Conservation (phyloP, 2,888 invertebrate genomes). For the Diplazon laetatorius region DNA sequence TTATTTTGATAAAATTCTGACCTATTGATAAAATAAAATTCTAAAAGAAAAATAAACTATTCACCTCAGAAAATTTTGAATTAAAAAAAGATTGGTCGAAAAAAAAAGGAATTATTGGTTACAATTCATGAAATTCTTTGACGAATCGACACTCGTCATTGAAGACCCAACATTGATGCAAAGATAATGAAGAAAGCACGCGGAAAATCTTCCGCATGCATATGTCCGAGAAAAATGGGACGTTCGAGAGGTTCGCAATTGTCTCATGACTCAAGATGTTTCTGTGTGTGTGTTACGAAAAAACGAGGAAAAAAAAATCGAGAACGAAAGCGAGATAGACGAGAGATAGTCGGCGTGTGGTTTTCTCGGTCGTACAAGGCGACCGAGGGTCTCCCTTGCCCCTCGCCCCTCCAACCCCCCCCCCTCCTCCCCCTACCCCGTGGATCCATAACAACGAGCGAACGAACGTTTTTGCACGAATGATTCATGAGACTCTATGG, state of each 20-base stretch:
- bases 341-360: conserved; percentile 45
- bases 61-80: too few relatives aligned
- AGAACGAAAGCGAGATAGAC: conserved; percentile 42
- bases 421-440: too few relatives aligned
- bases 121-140: too few relatives aligned
- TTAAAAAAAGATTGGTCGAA: too few relatives aligned
- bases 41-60: too few relatives aligned
- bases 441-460: conserved; percentile 46
- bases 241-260: conserved; percentile 17
- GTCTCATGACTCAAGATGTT: background rate
- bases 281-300: conserved; percentile 15
- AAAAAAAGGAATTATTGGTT: too few relatives aligned
- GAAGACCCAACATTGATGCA: too few relatives aligned
- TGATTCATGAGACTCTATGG: conserved; percentile 55
- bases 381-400: conserved; percentile 10
- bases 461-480: conserved; percentile 47
- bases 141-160: too few relatives aligned
- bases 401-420: too few relatives aligned
- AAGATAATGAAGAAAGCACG: too few relatives aligned
- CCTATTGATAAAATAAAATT: too few relatives aligned
- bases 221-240: conserved; percentile 14
- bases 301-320: conserved; percentile 21
- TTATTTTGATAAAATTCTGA: too few relatives aligned
- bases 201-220: background rate
- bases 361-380: conserved; percentile 38